Evolutionary conservation across 2,888 invertebrate species (phyloP), one percentile per base, ranked within the genome.

Genomic region (Coleophora flavipennella): DNA sequence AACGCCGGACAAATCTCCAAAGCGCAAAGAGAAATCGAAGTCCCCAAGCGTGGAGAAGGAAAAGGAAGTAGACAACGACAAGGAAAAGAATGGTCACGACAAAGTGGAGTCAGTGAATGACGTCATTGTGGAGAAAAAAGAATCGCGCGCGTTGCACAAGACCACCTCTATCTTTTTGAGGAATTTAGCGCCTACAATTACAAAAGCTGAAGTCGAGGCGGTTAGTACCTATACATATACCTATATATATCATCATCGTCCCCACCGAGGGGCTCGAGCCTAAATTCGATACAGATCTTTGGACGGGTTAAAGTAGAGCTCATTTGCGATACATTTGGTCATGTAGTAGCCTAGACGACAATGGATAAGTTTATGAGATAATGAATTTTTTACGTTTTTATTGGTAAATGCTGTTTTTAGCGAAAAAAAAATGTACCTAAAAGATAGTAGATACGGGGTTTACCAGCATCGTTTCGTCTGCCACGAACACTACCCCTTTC

Each of bases 151-250:
- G 2, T 84, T 98, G 32, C 99, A 99, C 72, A 95, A 96, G 63
- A 99, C 99, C 0, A 94, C 96, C 20, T 98, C 98, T 1, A 98
- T 99, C 54, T 99, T 99, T 68, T 85, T 99, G 42, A 89, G 99
- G 35, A 99, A 98, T 75, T 87, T 99, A 41, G 96, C 98, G 0
- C 97, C 99, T 0, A 92, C 95, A 1, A 96, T 99, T 42, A 98
- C 98, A 0, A 95, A 96, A 61, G 93, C 95, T 36, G 99, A 99
- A 86, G 94, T 99, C 4, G 99, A 99, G 86, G 92, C 94, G 27
- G 93, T 97, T 67, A 86, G 89, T 86, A 31, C 26, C 42, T 31
- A 3, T 34, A 3, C 37, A 34, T 37, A 7, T 13, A 26, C 33
- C 8, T 31, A 29, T n/a, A n/a, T n/a, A n/a, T n/a, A n/a, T n/a